Conservation (phyloP, 2,888 invertebrate genomes). For the Leptodirus hochenwartii region DNA sequence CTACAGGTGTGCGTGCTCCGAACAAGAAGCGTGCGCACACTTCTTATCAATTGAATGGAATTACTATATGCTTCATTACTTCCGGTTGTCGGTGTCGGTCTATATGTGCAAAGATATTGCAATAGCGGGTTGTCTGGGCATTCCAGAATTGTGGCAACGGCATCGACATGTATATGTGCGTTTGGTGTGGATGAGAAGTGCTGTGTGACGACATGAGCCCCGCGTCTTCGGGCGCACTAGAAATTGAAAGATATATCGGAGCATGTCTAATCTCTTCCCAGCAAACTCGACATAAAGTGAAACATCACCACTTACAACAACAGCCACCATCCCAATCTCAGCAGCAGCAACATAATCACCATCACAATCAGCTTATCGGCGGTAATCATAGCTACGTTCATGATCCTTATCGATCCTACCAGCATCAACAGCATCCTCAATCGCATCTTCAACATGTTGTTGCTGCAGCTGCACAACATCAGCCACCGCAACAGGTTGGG, state of each 20-base stretch:
- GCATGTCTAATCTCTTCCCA: slow-evolving; percentile 38
- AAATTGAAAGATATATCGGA: slow-evolving; percentile 44
- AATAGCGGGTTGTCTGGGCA: too few relatives aligned
- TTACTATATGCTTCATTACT: too few relatives aligned
- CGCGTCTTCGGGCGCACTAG: slow-evolving; percentile 40
- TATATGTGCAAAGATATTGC: too few relatives aligned
- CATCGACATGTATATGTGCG: too few relatives aligned
- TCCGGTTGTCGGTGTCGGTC: too few relatives aligned
- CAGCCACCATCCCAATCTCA: slow-evolving; percentile 15
- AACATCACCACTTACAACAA: slow-evolving; percentile 8
- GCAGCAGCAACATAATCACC: slow-evolving; percentile 20
- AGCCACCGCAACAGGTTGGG: slow-evolving; percentile 24
- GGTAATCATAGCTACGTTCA: too few relatives aligned
- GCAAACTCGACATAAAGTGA: slow-evolving; percentile 14
- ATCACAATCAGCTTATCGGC: slow-evolving; percentile 33
- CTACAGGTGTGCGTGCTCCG: too few relatives aligned
- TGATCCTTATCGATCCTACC: slow-evolving; percentile 16
- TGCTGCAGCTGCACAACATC: slow-evolving; percentile 10
- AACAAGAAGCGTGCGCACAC: too few relatives aligned
- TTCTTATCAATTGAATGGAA: too few relatives aligned
- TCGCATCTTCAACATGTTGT: slow-evolving; percentile 7
- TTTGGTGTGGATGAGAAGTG: too few relatives aligned
- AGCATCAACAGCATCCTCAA: slow-evolving; percentile 4
- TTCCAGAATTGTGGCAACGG: too few relatives aligned
- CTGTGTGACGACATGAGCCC: slow-evolving; percentile 60